These are phyloP conservation scores for Bombycilla garrulus DNA, from an alignment of 2,113 vertebrate genomes.

Conservation along the genomic window DNA sequence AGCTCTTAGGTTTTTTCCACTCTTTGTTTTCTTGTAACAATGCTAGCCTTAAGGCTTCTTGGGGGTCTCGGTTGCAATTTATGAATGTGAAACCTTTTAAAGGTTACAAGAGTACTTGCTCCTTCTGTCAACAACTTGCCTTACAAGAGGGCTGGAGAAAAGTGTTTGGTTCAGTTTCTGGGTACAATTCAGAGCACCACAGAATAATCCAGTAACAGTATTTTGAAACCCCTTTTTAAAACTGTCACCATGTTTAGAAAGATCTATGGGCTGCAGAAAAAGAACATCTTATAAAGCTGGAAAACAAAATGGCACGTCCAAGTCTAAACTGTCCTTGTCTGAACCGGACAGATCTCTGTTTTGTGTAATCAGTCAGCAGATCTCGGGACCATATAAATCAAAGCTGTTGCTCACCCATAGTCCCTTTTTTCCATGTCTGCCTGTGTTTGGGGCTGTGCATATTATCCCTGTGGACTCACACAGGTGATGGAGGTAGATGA, in stretches of 20 bases:
- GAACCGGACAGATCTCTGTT: constrained; percentile 19
- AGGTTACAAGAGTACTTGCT: background rate
- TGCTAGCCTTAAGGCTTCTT: background rate
- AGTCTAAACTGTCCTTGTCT: constrained; percentile 29
- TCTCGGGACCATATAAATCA: background rate
- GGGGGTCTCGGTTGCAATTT: background rate
- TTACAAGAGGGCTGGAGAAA: background rate
- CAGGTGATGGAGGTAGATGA: background rate
- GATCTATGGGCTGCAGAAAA: constrained; percentile 33
- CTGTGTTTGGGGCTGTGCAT: accelerated
- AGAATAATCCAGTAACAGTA: background rate
- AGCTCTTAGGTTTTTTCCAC: background rate
- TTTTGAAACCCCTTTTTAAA: constrained; percentile 38
- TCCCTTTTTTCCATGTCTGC: background rate
- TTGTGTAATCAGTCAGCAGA: constrained; percentile 33
- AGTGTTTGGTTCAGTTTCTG: background rate
- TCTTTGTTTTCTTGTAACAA: background rate
- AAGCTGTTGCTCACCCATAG: background rate
- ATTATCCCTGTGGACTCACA: accelerated
- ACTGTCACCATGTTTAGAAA: constrained; percentile 48
- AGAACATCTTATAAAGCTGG: constrained; percentile 46
- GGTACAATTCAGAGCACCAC: background rate
- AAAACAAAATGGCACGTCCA: background rate
- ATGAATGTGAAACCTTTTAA: background rate
- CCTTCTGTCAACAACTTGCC: background rate